Evolutionary conservation across 2,888 invertebrate genomes (phyloP).

Genomic region (Plagiodera versicolora): DNA sequence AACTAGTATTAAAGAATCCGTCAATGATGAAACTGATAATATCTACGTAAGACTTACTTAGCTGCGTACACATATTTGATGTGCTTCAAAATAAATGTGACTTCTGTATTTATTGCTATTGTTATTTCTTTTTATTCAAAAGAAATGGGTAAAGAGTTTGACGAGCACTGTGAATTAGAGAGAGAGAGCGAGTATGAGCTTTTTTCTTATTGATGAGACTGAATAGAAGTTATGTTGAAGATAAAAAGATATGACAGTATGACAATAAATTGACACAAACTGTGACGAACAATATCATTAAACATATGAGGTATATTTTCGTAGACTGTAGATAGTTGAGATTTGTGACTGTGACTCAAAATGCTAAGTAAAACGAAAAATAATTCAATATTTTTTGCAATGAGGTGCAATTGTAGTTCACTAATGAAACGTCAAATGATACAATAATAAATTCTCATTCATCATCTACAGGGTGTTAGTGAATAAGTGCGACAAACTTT

Average conservation of each 20-base stretch:
- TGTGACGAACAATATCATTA: conserved; percentile 32
- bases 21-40: conserved; percentile 3
- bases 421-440: too few species aligned
- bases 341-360: not conserved
- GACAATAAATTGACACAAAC: conserved; percentile 38
- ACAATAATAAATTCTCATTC: too few species aligned
- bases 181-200: too few species aligned
- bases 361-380: too few species aligned
- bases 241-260: conserved; percentile 39
- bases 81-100: conserved; percentile 15
- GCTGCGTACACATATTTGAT: conserved; percentile 17
- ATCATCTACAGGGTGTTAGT: too few species aligned
- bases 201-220: conserved; percentile 22
- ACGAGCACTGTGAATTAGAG: too few species aligned
- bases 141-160: conserved; percentile 12
- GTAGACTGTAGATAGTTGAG: conserved; percentile 1
- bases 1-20: conserved; percentile 37
- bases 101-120: conserved; percentile 18
- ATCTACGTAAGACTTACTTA: not conserved
- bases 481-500: too few species aligned
- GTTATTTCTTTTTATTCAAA: conserved; percentile 28
- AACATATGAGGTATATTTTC: conserved; percentile 26
- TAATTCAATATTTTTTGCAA: too few species aligned
- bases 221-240: conserved; percentile 35
- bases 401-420: too few species aligned